phyloP scores from a whole-genome alignment of 2,113 vertebrate genomes.

The Pelecanus crispus region DNA sequence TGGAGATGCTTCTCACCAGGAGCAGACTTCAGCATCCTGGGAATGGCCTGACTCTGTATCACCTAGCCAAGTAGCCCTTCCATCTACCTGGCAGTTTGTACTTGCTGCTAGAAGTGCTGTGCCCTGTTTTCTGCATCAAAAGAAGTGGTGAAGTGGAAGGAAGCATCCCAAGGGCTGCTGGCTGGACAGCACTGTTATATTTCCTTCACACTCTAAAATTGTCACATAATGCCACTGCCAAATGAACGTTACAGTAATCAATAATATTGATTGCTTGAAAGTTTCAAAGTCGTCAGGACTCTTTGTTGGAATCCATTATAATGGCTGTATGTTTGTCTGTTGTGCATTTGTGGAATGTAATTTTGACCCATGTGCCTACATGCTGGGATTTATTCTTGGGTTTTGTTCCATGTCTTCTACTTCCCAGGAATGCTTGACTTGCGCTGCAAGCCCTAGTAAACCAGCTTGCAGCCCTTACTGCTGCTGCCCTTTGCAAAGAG shows the following conservation, averaged over 20 bases:
- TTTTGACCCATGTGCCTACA: neutral
- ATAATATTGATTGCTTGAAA: neutral
- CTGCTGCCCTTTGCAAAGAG: neutral
- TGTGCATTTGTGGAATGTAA: neutral
- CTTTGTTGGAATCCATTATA: neutral
- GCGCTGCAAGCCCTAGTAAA: neutral
- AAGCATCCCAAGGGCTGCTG: neutral
- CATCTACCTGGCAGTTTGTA: neutral
- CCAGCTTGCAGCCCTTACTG: neutral
- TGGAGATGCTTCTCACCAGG: neutral
- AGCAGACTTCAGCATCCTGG: neutral
- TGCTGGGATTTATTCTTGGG: neutral
- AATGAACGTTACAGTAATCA: neutral
- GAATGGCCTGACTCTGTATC: neutral
- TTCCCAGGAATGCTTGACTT: neutral
- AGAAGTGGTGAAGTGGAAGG: neutral
- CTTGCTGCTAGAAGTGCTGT: neutral
- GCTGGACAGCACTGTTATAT: neutral
- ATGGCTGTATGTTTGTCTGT: neutral
- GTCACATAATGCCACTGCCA: neutral
- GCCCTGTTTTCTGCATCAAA: neutral
- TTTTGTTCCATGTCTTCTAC: neutral
- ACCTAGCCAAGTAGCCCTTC: neutral
- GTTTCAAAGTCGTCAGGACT: neutral
- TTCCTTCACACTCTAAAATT: neutral